A percentile compares a stretch with the other conserved stretches of the same genome.
phyloP scores from a whole-genome alignment of 2,113 vertebrate species.

The Tragelaphus imberbis region DNA sequence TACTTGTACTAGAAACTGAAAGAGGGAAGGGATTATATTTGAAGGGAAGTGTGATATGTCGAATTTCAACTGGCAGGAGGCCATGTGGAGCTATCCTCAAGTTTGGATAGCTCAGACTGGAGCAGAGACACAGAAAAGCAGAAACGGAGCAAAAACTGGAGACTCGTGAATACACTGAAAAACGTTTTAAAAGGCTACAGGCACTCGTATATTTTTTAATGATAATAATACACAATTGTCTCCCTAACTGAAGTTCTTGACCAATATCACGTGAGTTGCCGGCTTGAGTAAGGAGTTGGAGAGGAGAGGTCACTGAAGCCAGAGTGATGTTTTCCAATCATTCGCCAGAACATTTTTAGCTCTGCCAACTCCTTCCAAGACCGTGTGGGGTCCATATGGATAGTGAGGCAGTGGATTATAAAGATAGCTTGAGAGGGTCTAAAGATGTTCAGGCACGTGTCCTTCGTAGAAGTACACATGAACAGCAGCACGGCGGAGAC shows the following conservation, averaged over 20 bases:
- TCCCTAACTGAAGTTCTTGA: neutral
- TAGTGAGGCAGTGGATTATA: slow-evolving; percentile 7
- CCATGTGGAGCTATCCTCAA: neutral
- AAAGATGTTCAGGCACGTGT: slow-evolving; percentile 18
- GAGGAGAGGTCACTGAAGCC: neutral
- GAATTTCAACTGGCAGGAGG: neutral
- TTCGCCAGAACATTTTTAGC: slow-evolving; percentile 31
- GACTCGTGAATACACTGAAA: neutral
- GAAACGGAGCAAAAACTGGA: neutral
- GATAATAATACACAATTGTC: neutral
- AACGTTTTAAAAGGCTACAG: neutral
- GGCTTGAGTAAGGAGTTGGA: neutral
- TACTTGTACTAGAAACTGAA: neutral
- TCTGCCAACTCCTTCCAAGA: slow-evolving; percentile 4
- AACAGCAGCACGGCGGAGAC: neutral
- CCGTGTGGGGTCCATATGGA: slow-evolving; percentile 38
- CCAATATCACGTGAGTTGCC: neutral
- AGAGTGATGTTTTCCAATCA: neutral
- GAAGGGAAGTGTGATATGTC: neutral
- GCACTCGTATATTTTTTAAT: neutral
- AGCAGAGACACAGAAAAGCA: neutral
- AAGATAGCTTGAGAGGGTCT: slow-evolving; percentile 17
- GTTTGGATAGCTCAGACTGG: neutral
- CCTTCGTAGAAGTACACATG: neutral
- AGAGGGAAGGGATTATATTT: neutral